Conservation (phyloP, 2,113 vertebrate species). For the Mormyrus lacerda region DNA sequence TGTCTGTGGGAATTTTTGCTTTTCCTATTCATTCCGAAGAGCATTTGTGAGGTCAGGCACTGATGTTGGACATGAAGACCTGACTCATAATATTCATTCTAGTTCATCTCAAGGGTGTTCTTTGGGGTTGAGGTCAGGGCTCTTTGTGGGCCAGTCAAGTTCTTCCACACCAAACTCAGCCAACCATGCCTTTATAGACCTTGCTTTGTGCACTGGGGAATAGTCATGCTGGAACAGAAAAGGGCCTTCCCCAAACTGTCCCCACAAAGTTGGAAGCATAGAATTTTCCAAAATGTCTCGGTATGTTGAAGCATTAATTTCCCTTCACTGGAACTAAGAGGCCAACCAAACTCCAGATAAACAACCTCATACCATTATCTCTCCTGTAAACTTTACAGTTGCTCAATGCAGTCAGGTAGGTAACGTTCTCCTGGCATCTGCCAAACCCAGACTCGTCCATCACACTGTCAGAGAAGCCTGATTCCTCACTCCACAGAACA, state of each 20-base stretch:
- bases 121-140: too few relatives aligned
- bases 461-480: neutral
- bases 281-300: neutral
- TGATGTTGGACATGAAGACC: too few relatives aligned
- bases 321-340: neutral
- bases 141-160: too few relatives aligned
- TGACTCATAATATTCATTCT: too few relatives aligned
- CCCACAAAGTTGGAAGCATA: neutral
- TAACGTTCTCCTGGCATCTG: neutral
- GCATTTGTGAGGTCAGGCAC: too few relatives aligned
- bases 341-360: neutral
- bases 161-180: too few relatives aligned
- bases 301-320: neutral
- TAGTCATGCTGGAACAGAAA: neutral
- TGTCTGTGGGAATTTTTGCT: too few relatives aligned
- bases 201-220: neutral
- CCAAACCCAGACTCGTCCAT: neutral
- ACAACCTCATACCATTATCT: neutral
- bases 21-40: too few relatives aligned
- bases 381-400: neutral
- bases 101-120: too few relatives aligned
- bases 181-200: too few relatives aligned
- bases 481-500: neutral
- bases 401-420: neutral
- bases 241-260: neutral